Conservation (phyloP, 2,797 vertebrate species). For the Bovichtus variegatus region DNA sequence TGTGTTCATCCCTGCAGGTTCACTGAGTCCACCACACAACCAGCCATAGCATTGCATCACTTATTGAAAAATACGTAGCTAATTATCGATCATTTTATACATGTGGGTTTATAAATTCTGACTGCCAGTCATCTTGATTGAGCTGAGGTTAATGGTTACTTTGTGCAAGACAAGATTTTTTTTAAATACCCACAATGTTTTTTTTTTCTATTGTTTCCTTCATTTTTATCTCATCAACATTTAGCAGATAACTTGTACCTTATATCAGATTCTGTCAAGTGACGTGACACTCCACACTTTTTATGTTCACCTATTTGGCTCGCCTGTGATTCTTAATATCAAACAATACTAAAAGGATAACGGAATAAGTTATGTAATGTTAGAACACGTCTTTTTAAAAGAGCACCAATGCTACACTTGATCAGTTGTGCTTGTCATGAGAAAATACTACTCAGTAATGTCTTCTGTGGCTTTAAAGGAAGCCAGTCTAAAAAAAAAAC, state of each 20-base stretch:
- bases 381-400: neutral
- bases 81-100: constrained; percentile 5
- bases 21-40: neutral
- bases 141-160: constrained; percentile 19
- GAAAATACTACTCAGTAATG: neutral
- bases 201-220: constrained; percentile 19
- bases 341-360: neutral
- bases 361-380: neutral
- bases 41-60: constrained; percentile 8
- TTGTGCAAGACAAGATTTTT: constrained; percentile 3
- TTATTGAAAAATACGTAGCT: neutral
- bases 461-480: neutral
- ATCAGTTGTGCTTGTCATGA: neutral
- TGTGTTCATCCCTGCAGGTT: constrained; percentile 36
- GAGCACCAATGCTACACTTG: neutral
- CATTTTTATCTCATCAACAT: constrained; percentile 6
- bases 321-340: neutral
- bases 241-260: neutral
- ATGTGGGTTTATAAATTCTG: neutral
- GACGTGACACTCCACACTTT: neutral
- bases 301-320: too few species aligned
- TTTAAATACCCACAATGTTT: neutral
- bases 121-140: constrained; percentile 4
- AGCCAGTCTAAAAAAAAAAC: neutral
- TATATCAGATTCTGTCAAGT: neutral